Conservation (phyloP, 2,888 invertebrate genomes). For the Argyra leucocephala region DNA sequence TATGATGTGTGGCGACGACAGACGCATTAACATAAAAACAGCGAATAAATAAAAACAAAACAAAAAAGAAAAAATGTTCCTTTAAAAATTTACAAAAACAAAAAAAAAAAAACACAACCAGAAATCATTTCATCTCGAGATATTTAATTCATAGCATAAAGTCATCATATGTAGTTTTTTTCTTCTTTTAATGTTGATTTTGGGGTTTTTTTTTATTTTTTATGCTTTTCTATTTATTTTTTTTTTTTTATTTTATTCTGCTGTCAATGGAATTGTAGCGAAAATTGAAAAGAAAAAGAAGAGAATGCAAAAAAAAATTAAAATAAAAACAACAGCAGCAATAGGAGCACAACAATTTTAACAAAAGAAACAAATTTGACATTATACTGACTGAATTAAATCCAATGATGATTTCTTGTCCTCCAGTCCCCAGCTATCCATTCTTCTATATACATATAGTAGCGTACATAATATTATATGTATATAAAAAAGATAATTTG, state of each 20-base stretch:
- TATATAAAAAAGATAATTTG: too few species aligned
- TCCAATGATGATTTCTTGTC: not conserved
- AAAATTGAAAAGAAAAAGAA: not conserved
- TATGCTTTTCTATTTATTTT: too few species aligned
- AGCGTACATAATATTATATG: too few species aligned
- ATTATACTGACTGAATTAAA: slow-evolving; percentile 4
- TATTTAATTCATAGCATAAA: not conserved
- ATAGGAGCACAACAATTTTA: not conserved
- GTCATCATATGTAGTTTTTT: not conserved
- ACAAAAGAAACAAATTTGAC: not conserved
- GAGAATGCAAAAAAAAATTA: slow-evolving; percentile 1
- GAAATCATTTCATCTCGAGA: not conserved
- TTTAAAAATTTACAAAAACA: not conserved
- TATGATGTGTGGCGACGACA: not conserved
- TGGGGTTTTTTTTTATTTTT: too few species aligned
- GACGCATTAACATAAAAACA: not conserved
- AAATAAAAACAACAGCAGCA: not conserved
- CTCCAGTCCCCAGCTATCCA: not conserved
- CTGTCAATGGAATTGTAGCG: not conserved
- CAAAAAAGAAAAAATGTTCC: not conserved
- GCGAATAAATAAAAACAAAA: not conserved
- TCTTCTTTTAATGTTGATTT: too few species aligned
- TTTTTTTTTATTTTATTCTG: not conserved
- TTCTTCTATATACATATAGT: too few species aligned
- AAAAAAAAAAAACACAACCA: not conserved